Evolutionary conservation across 2,888 invertebrate genomes (phyloP), one percentile per base, ranked within the genome.

Genomic region (Chrysolina oricalcia): DNA sequence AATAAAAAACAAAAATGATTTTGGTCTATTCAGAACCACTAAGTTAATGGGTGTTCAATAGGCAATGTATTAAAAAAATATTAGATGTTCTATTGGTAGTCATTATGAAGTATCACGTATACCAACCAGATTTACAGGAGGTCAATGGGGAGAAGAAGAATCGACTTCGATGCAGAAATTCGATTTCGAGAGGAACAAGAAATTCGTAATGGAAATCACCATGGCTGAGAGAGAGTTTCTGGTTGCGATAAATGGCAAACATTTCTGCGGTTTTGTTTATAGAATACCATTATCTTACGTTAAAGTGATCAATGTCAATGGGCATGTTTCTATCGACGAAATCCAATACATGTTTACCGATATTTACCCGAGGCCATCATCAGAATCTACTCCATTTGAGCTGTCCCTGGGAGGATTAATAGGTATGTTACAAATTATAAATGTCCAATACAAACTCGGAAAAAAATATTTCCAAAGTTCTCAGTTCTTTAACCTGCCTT

Each of bases 81-180:
- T 27, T 27, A n/a, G 27, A 27, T 27, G 27, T 27, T 5, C 27
- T 27, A 27, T 27, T 27, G 2, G 27, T 27, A 27, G 27, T 27
- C 27, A n/a, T 5, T 27, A 27, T 27, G 27, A 27, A 27, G 27
- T 27, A 27, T 27, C n/a, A n/a, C n/a, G n/a, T n/a, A n/a, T n/a
- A n/a, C 17, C 17, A n/a, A 8, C 15, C 17, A 10, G 8, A 9
- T 10, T n/a, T 96, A 96, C 87, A 15, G 92, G 91, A 81, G 92
- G 92, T 70, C 89, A 90, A 67, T 97, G 96, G 96, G 94, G 94
- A 0, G 85, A 87, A 0, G 96, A 96, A 85, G 96, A 96, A 85
- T 93, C 93, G n/a, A 93, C 87, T 78, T 79, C 83, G 10, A 73
- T 81, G 48, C 72, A 84, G 70, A 83, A 83, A 74, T 91, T 91